A percentile compares a stretch with the other conserved stretches of the same genome.
phyloP scores from a whole-genome alignment of 2,888 invertebrate genomes.

The Caenorhabditis zanzibari region DNA sequence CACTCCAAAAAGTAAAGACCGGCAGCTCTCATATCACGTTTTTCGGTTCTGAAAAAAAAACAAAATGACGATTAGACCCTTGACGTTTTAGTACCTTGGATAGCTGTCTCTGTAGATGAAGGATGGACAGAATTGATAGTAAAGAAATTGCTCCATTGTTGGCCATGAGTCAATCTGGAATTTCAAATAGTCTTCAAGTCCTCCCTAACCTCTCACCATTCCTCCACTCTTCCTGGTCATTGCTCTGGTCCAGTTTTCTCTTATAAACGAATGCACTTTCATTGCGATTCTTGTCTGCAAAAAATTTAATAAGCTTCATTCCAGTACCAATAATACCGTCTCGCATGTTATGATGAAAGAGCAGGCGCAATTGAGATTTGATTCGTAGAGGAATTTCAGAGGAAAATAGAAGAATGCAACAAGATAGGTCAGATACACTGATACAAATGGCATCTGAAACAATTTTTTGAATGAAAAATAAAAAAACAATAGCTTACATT shows the following conservation, averaged over 20 bases:
- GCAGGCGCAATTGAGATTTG: constrained; percentile 80
- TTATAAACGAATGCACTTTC: constrained; percentile 82
- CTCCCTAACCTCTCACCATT: constrained; percentile 3
- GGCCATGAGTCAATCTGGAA: constrained; percentile 73
- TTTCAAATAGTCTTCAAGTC: neutral
- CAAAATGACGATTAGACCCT: neutral
- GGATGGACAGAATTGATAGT: constrained; percentile 81
- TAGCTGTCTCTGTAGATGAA: constrained; percentile 81
- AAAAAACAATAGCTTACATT: constrained; percentile 33
- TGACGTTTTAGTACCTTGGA: constrained; percentile 69
- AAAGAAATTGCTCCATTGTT: constrained; percentile 78
- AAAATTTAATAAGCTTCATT: constrained; percentile 18
- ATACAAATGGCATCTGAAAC: constrained; percentile 67
- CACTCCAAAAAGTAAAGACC: constrained; percentile 85
- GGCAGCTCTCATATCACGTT: constrained; percentile 62
- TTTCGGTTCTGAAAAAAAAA: constrained; percentile 68
- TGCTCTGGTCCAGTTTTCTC: constrained; percentile 77
- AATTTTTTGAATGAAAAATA: neutral
- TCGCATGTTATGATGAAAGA: constrained; percentile 83
- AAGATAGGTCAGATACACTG: constrained; percentile 75
- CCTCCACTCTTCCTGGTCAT: constrained; percentile 70
- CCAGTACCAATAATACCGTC: constrained; percentile 76
- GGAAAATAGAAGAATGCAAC: constrained; percentile 79
- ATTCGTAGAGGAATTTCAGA: constrained; percentile 77
- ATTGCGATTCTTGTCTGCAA: constrained; percentile 82